Base-by-base conservation (phyloP, 2,888 invertebrate species). In the Operophtera brumata region DNA sequence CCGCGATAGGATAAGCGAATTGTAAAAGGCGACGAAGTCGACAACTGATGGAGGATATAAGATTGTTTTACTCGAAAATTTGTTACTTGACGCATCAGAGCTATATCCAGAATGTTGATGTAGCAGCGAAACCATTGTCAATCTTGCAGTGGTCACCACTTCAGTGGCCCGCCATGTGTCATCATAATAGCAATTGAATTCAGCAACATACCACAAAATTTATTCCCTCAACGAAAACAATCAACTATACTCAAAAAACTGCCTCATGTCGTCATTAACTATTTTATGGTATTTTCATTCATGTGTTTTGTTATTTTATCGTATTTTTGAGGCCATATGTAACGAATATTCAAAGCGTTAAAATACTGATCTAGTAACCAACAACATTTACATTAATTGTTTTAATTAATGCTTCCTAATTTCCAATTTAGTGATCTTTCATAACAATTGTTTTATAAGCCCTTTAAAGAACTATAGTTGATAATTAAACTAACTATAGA, bases 1-100 rank as follows among this genome's bases (percentile, higher is more conserved):
- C 57, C 59, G 57, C 45, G 42, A 13, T 37, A 54, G 62, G 62
- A 52, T 46, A 47, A 59, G 57, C 59, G 57, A 57, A 34, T 34
- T 4, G 11, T 59, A 62, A 41, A 35, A 59, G 34, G 11, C 11
- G 34, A 34, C 7, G 30, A 30, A 30, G 9, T 8, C 30, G 11
- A 34, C 11, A 6, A 34, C 11, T 34, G 34, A 11, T 34, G n/a
- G 11, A 11, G 34, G 1, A 6, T 11, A 34, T 9, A 6, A 9
- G 30, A 7, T 30, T 30, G 30, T 30, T 7, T 30, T 30, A 34
- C 34, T 34, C 11, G 11, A 34, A 34, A 11, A 11, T 11, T 11
- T 11, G 3, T 4, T 11, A 34, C 7, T 39, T 30, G n/a, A 30
- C 14, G 7, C 10, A 32, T 32, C 32, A 6, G 11, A 6, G 11